Conservation (phyloP, 2,797 vertebrate genomes). For the Echeneis naucrates region DNA sequence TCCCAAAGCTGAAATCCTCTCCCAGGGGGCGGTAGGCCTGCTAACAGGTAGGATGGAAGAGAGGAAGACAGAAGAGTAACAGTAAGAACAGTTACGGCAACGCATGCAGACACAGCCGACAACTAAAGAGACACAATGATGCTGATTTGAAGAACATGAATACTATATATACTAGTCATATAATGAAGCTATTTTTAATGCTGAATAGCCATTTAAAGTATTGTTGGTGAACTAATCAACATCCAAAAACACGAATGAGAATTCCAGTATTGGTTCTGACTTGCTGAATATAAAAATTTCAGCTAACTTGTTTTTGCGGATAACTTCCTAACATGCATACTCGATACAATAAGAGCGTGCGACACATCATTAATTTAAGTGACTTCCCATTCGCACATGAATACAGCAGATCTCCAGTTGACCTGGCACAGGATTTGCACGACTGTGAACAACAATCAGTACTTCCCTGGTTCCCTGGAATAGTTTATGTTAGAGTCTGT, state of each 20-base stretch:
- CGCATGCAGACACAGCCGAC: constrained; percentile 9
- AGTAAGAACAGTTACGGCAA: constrained; percentile 26
- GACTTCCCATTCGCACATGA: neutral
- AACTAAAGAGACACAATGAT: neutral
- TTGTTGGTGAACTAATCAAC: no score
- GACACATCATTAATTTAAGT: neutral
- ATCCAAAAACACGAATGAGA: no score
- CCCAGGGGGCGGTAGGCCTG: constrained; percentile 88
- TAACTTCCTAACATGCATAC: neutral
- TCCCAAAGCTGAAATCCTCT: constrained; percentile 94
- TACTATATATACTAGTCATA: neutral
- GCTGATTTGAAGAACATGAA: neutral
- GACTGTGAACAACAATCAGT: neutral
- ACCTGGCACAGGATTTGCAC: neutral
- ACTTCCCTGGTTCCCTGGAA: constrained; percentile 15
- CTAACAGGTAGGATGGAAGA: constrained; percentile 67
- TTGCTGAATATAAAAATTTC: neutral
- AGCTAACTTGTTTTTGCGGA: neutral
- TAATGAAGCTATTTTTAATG: neutral
- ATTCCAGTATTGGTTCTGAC: neutral
- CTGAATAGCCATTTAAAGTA: constrained; percentile 1
- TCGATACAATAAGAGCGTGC: neutral
- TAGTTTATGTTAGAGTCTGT: constrained; percentile 2
- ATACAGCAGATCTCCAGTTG: neutral
- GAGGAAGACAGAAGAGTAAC: constrained; percentile 34